Base-by-base conservation (phyloP, 2,888 invertebrate genomes). In the Epinotia demarniana region DNA sequence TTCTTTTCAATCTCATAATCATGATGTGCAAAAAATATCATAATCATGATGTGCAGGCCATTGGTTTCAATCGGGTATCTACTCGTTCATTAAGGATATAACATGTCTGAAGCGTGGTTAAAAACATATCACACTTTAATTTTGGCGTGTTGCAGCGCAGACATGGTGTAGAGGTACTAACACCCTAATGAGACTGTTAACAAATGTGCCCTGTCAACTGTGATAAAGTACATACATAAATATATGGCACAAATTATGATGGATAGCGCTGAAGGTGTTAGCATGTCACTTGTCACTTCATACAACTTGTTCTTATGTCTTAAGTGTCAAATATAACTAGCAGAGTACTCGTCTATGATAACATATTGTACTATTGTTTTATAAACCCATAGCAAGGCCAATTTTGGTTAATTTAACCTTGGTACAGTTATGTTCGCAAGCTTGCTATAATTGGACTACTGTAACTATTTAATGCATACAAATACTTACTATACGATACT, bases 241-340 rank as follows among this genome's bases (percentile, higher is more conserved):
- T n/a, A 23, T 61, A 73, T 60, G 58, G 58, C 63, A 70, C 70
- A 70, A 74, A 75, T 70, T 75, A 75, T 70, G 74, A 75, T 58
- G 27, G 74, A 75, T 75, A 27, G 64, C 2, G 49, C 33, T 39
- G 33, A 60, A 74, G 69, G 73, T 58, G 64, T 63, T 64, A 70
- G 39, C 19, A 19, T 63, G 63, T 74, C 57, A 58, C 12, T 64
- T 63, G 58, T 39, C 27, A 55, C 27, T 23, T 19, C 19, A 33
- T 58, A 53, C 60, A 61, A 61, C 70, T 49, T 61, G 62, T 53
- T 62, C 33, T 19, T 53, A 61, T 33, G 60, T 33, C 18, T 53
- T 62, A 33, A 62, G 49, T 70, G 19, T 61, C 61, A 53, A 60
- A 60, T 13, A 69, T 60, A 46, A 60, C 19, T 53, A 43, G 19